Percentiles rank a stretch among this genome's conserved stretches.
phyloP scores from a whole-genome alignment of 1,140 invertebrate genomes.

The Leptinotarsa lineolata region DNA sequence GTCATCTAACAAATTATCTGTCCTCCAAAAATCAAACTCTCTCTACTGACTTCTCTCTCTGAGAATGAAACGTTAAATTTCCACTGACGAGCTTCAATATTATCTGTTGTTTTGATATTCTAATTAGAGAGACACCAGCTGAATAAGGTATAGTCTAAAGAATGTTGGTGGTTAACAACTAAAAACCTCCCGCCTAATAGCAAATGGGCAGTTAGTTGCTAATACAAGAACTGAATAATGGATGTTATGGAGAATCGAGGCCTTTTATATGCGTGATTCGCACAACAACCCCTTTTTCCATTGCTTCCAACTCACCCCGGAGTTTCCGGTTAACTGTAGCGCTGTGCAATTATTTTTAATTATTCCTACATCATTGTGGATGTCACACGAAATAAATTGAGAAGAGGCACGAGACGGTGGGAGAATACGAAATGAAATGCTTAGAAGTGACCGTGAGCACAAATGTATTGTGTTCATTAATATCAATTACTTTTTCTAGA shows the following conservation, averaged over 20 bases:
- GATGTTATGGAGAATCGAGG: not conserved
- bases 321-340: not conserved
- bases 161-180: not conserved
- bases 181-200: not conserved
- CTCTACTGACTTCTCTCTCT: too few relatives aligned
- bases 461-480: too few relatives aligned
- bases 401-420: not conserved
- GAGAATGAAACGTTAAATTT: too few relatives aligned
- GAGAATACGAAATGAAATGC: not conserved
- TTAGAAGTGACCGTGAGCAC: too few relatives aligned
- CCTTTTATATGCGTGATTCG: not conserved
- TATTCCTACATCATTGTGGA: not conserved
- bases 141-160: not conserved
- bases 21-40: too few relatives aligned
- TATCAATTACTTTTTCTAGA: too few relatives aligned
- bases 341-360: constrained; percentile 4
- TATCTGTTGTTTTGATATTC: too few relatives aligned
- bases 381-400: constrained; percentile 3
- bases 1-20: too few relatives aligned
- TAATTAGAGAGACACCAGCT: too few relatives aligned
- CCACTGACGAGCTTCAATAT: too few relatives aligned
- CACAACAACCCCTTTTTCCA: not conserved
- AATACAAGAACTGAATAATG: not conserved
- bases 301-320: not conserved
- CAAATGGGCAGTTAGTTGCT: not conserved